These are phyloP conservation scores for Regulus satrapa DNA, from an alignment of 2,113 vertebrate species.

Conservation along the genomic window DNA sequence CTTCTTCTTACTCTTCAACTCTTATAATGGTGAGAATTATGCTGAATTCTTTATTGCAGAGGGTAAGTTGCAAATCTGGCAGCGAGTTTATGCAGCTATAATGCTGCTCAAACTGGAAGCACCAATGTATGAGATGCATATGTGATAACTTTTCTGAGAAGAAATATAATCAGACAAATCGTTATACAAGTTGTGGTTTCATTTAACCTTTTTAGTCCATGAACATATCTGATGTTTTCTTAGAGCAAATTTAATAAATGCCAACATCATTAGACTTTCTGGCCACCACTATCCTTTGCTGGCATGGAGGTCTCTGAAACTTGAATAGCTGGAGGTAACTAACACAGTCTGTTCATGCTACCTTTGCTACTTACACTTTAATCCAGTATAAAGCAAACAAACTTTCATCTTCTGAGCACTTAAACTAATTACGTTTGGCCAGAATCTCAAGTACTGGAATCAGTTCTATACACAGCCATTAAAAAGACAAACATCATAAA, in stretches of 20 bases:
- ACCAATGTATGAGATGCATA: not conserved
- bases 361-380: constrained; percentile 53
- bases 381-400: constrained; percentile 64
- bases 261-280: constrained; percentile 63
- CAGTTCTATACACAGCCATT: constrained; percentile 23
- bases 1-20: not conserved
- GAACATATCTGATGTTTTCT: constrained; percentile 28
- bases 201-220: constrained; percentile 55
- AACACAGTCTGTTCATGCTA: constrained; percentile 24
- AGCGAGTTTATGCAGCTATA: not conserved
- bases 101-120: not conserved
- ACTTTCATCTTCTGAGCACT: constrained; percentile 68
- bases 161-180: constrained; percentile 52
- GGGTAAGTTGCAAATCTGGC: not conserved
- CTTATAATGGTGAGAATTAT: constrained; percentile 30
- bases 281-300: constrained; percentile 40
- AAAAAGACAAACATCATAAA: constrained; percentile 66
- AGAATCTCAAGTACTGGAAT: constrained; percentile 22
- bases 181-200: constrained; percentile 45
- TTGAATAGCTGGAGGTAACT: constrained; percentile 25
- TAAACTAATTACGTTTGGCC: constrained; percentile 68
- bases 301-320: constrained; percentile 14
- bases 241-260: constrained; percentile 69
- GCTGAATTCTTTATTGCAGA: not conserved
- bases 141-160: constrained; percentile 27